A percentile compares a stretch with the other conserved stretches of the same genome.
Evolutionary conservation across 2,888 invertebrate genomes (phyloP).

Genomic region (Melikaiella ostensackeni): DNA sequence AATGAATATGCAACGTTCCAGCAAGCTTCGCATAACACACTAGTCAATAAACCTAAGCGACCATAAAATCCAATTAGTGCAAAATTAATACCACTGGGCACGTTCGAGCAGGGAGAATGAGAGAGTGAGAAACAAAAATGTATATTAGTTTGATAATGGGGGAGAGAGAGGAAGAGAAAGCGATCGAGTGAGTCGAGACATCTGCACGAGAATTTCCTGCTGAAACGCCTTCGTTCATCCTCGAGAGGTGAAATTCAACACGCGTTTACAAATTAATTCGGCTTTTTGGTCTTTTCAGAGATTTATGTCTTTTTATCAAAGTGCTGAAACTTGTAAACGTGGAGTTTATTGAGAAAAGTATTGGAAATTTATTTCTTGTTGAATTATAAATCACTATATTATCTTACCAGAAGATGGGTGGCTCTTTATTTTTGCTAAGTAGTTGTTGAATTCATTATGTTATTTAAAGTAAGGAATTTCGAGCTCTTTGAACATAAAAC

Average conservation of each 20-base stretch:
- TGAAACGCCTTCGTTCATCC: constrained; percentile 37
- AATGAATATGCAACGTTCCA: constrained; percentile 70
- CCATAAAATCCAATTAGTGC: constrained; percentile 75
- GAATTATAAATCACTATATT: constrained; percentile 19
- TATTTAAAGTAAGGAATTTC: background rate
- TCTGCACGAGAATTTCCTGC: constrained; percentile 26
- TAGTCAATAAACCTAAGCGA: constrained; percentile 72
- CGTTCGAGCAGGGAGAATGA: constrained; percentile 25
- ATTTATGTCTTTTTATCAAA: constrained; percentile 38
- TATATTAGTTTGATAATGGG: constrained; percentile 17
- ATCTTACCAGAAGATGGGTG: background rate
- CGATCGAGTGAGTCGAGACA: constrained; percentile 23
- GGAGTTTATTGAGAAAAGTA: constrained; percentile 29
- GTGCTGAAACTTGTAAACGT: constrained; percentile 36
- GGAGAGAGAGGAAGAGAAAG: constrained; percentile 34
- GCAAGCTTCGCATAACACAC: constrained; percentile 54
- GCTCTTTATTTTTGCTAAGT: background rate
- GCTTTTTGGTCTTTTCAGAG: constrained; percentile 22
- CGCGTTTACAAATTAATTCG: constrained; percentile 14
- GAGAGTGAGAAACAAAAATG: constrained; percentile 7
- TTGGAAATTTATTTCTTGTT: constrained; percentile 16
- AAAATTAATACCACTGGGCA: constrained; percentile 67
- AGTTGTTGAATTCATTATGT: background rate
- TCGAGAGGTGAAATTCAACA: constrained; percentile 11
- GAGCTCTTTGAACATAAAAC: constrained; percentile 8